phyloP scores from a whole-genome alignment of 2,113 vertebrate genomes.

The Axis porcinus region DNA sequence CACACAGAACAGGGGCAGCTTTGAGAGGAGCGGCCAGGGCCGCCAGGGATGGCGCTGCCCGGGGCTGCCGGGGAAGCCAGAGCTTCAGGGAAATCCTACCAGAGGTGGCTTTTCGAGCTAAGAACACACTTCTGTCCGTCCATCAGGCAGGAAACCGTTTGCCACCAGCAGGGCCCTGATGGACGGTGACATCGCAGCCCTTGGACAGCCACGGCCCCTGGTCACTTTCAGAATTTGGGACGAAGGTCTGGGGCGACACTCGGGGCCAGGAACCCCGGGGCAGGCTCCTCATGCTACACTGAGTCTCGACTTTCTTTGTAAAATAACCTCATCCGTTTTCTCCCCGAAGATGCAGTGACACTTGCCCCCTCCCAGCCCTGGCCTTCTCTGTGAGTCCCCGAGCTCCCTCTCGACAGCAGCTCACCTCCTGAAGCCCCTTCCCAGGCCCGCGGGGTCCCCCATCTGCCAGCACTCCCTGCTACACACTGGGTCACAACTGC shows the following conservation, averaged over 20 bases:
- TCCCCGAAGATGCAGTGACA: rapidly evolving
- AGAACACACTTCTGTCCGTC: not conserved
- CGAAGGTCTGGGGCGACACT: not conserved
- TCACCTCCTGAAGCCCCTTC: not conserved
- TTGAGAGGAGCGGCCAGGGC: rapidly evolving
- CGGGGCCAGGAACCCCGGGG: not conserved
- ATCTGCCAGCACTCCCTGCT: not conserved
- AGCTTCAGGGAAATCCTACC: not conserved
- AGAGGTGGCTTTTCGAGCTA: not conserved
- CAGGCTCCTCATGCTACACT: rapidly evolving
- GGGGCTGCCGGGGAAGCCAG: not conserved
- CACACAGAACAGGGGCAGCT: not conserved
- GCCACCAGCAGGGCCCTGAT: not conserved
- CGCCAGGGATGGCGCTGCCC: rapidly evolving
- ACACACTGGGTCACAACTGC: conserved; percentile 1
- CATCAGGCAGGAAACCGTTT: not conserved
- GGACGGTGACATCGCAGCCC: rapidly evolving
- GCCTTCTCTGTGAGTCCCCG: not conserved
- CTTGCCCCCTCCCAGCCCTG: rapidly evolving
- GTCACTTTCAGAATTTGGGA: not conserved
- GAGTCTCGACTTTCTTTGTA: not conserved
- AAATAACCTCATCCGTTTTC: not conserved
- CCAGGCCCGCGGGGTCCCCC: not conserved
- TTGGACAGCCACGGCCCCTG: rapidly evolving
- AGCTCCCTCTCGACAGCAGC: not conserved